Conservation (phyloP, 2,797 vertebrate species). For the Somateria mollissima region DNA sequence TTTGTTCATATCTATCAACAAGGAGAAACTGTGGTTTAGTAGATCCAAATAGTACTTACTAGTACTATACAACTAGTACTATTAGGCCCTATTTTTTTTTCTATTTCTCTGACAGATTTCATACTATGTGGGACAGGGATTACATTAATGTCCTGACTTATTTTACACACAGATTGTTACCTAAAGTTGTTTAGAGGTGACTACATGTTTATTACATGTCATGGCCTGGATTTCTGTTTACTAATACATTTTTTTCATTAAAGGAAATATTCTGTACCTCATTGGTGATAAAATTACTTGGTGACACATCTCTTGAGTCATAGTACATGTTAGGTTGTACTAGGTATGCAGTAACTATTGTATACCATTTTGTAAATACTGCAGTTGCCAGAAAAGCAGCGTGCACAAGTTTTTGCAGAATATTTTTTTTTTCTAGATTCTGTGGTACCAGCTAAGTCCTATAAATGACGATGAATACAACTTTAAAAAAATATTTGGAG, state of each 20-base stretch:
- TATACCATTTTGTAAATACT: background rate
- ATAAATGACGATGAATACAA: background rate
- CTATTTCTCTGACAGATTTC: background rate
- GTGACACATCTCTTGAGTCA: background rate
- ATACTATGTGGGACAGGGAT: background rate
- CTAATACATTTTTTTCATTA: background rate
- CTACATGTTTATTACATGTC: background rate
- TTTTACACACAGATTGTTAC: too few relatives aligned
- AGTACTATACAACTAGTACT: background rate
- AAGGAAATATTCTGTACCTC: background rate
- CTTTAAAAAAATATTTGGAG: background rate
- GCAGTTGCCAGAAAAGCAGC: background rate
- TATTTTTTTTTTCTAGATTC: background rate
- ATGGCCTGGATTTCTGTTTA: background rate
- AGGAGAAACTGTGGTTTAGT: background rate
- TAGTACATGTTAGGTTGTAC: background rate
- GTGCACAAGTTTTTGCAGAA: background rate
- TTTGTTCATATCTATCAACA: too few relatives aligned
- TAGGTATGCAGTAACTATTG: background rate
- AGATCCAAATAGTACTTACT: too few relatives aligned
- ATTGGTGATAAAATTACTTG: background rate
- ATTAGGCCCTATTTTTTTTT: background rate
- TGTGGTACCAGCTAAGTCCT: background rate
- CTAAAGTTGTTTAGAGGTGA: too few relatives aligned
- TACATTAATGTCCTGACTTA: background rate